Percentiles rank a stretch among this genome's conserved stretches.
These are phyloP conservation scores for Aelia acuminata DNA, from an alignment of 2,888 invertebrate species.

Conservation along the genomic window DNA sequence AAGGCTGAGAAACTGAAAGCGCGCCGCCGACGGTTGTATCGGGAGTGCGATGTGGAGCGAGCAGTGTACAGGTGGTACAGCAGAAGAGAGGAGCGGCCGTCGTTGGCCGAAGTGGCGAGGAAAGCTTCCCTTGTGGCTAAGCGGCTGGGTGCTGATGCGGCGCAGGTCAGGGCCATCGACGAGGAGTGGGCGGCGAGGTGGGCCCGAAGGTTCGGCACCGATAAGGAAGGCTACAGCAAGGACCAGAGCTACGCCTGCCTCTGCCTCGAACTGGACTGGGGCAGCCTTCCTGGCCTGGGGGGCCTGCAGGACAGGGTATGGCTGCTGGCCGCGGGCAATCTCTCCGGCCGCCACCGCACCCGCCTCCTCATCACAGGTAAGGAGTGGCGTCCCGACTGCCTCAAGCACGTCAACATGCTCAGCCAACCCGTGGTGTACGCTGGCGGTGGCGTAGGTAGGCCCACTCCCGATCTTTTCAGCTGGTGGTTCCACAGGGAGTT, in stretches of 20 bases:
- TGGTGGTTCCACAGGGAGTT: conserved; percentile 73
- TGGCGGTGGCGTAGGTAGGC: conserved; percentile 70
- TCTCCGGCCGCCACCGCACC: conserved; percentile 71
- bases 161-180: conserved; percentile 61
- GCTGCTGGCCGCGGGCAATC: conserved; percentile 71
- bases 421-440: conserved; percentile 72
- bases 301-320: conserved; percentile 67
- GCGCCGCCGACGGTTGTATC: conserved; percentile 62
- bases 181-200: conserved; percentile 65
- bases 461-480: conserved; percentile 70
- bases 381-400: conserved; percentile 71
- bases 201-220: conserved; percentile 64
- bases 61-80: conserved; percentile 67
- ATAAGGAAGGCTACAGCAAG: conserved; percentile 67
- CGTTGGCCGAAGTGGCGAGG: conserved; percentile 61
- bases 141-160: conserved; percentile 62
- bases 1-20: conserved; percentile 59
- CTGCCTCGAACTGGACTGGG: conserved; percentile 70
- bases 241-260: conserved; percentile 70
- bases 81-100: conserved; percentile 60
- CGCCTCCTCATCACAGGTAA: conserved; percentile 71
- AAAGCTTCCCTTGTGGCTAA: conserved; percentile 64
- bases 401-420: conserved; percentile 71
- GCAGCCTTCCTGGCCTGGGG: conserved; percentile 69
- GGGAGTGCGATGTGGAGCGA: conserved; percentile 67